phyloP scores from a whole-genome alignment of 1,140 invertebrate genomes.

The Saxidomus purpurata region DNA sequence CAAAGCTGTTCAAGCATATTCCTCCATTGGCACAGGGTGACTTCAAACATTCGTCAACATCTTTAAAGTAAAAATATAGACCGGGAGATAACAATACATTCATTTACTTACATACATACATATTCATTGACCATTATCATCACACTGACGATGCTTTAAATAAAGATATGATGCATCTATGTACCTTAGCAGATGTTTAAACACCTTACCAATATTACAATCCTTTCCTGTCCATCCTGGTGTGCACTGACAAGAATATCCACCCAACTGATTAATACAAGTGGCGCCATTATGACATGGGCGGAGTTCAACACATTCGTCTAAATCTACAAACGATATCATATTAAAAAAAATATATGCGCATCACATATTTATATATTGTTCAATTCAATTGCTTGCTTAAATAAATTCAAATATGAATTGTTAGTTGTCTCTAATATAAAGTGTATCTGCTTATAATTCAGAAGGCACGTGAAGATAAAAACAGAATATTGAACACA shows the following conservation, averaged over 20 bases:
- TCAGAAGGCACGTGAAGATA: no score
- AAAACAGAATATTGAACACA: no score
- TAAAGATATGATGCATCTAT: no score
- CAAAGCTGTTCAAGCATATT: constrained; percentile 78
- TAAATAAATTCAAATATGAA: no score
- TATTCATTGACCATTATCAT: neutral
- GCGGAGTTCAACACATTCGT: constrained; percentile 70
- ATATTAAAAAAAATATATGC: no score
- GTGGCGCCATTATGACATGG: constrained; percentile 78
- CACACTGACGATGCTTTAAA: neutral
- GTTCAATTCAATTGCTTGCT: no score
- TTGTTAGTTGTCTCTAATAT: no score
- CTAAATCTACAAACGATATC: constrained; percentile 67
- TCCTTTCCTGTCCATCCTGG: constrained; percentile 97
- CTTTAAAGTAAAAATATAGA: constrained; percentile 83
- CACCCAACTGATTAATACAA: constrained; percentile 78
- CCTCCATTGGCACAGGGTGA: constrained; percentile 78
- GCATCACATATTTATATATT: no score
- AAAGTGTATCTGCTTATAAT: no score
- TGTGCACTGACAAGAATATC: constrained; percentile 75
- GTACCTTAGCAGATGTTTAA: no score
- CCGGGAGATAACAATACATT: no score
- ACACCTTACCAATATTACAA: constrained; percentile 92
- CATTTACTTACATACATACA: neutral
- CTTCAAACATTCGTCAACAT: constrained; percentile 73